Evolutionary conservation across 2,113 vertebrate species (phyloP).

Genomic region (Elachura formosa): DNA sequence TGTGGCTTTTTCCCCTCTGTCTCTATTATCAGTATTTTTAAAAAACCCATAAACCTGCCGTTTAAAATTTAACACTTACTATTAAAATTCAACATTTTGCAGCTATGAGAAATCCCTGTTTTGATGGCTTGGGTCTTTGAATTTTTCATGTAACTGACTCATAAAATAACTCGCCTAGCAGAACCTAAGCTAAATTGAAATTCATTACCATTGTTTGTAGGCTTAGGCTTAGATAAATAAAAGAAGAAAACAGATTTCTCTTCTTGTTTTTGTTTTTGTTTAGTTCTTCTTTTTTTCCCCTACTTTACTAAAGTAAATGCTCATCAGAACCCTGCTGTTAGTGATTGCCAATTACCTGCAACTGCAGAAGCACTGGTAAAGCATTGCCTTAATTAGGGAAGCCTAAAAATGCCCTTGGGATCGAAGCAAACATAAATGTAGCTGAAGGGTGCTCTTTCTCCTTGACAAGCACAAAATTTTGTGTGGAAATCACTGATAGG

Average conservation of each 20-base stretch:
- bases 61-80: neutral
- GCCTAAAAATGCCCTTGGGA: slow-evolving; percentile 46
- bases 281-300: neutral
- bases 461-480: neutral
- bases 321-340: slow-evolving; percentile 59
- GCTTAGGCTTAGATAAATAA: neutral
- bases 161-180: neutral
- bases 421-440: slow-evolving; percentile 13
- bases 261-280: neutral
- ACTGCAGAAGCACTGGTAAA: slow-evolving; percentile 48
- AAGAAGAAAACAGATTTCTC: neutral
- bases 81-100: neutral
- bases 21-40: neutral
- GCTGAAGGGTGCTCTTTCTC: slow-evolving; percentile 16
- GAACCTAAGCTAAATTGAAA: neutral
- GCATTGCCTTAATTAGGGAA: slow-evolving; percentile 45
- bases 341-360: slow-evolving; percentile 65
- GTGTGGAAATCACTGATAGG: neutral
- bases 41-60: neutral
- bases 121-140: neutral
- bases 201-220: neutral
- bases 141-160: neutral
- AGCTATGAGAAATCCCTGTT: neutral
- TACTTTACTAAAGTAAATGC: slow-evolving; percentile 39
- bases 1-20: neutral